These are phyloP conservation scores for Calypte anna DNA, from an alignment of 2,113 vertebrate genomes.

Conservation along the genomic window DNA sequence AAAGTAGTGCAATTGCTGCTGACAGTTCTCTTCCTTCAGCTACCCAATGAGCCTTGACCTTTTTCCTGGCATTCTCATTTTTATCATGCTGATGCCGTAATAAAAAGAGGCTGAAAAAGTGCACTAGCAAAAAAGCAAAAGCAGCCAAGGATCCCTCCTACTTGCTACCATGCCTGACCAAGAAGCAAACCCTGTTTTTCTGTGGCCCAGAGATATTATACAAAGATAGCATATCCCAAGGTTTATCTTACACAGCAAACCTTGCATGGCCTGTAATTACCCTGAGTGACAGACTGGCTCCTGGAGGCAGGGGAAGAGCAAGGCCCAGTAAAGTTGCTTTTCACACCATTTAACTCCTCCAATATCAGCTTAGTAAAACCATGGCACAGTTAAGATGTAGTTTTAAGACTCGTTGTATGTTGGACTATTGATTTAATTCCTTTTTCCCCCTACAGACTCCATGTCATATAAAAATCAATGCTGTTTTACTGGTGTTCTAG, in stretches of 20 bases:
- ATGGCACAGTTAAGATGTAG: not conserved
- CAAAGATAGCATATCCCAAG: not conserved
- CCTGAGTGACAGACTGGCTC: not conserved
- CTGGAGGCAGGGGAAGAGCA: not conserved
- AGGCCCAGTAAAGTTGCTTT: not conserved
- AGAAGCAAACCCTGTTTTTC: not conserved
- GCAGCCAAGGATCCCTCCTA: not conserved
- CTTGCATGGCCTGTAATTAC: not conserved
- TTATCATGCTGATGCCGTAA: not conserved
- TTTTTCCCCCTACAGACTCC: not conserved
- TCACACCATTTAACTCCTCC: not conserved
- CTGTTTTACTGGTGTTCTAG: not conserved
- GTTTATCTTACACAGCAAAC: not conserved
- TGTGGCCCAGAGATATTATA: not conserved
- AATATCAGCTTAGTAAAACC: not conserved
- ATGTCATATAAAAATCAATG: not conserved
- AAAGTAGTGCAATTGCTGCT: not conserved
- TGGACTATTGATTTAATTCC: not conserved
- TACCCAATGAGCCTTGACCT: not conserved
- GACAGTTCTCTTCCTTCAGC: not conserved
- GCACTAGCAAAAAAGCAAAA: not conserved
- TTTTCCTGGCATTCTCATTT: not conserved
- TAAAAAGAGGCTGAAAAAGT: not conserved
- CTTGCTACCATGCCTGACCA: not conserved
- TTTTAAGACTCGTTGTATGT: accelerated